Base-by-base conservation (phyloP, 2,113 vertebrate genomes). In the Phyllostomus discolor region DNA sequence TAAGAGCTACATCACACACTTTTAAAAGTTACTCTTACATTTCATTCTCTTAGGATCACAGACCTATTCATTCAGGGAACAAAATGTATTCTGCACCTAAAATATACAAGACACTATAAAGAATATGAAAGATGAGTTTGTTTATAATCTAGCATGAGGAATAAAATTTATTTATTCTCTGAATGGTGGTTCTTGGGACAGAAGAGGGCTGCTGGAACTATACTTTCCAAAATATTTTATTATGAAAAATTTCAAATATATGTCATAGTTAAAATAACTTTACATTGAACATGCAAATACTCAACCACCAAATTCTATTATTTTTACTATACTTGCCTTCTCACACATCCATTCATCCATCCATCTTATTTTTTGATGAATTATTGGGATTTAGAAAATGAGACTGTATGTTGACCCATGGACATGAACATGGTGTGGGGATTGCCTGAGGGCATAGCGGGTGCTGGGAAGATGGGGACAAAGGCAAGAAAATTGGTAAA, bases 201-300 rank as follows among this genome's bases (percentile, higher is more conserved):
- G 5, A 82, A 84, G 28, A 94, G 52, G 8, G 81, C 50, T 85
- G 10, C 50, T 81, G 66, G 59, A n/a, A 88, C 78, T 28, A 31
- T 64, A 64, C 62, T 75, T 73, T 35, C 76, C 38, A 41, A 16
- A 91, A 84, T 2, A 83, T 59, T n/a, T 72, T 81, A 76, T 94
- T 80, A 88, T 48, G 57, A 87, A 92, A 92, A 95, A 57, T 7
- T 88, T 94, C 52, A 92, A 94, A 90, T n/a, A 90, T 41, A 93
- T 20, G 64, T 64, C 70, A 88, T 48, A 95, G 15, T 28, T 86
- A 19, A 95, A 94, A 90, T 41, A 92, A 79, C 75, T 75, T 87
- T 80, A 87, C 8, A 93, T 26, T 76, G 41, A 96, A 88, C 38
- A 81, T 43, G 1, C 5, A 5, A 84, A 81, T 66, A 96, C 20